These are phyloP conservation scores for Tachina grossa DNA, from an alignment of 2,888 invertebrate species.

Conservation along the genomic window DNA sequence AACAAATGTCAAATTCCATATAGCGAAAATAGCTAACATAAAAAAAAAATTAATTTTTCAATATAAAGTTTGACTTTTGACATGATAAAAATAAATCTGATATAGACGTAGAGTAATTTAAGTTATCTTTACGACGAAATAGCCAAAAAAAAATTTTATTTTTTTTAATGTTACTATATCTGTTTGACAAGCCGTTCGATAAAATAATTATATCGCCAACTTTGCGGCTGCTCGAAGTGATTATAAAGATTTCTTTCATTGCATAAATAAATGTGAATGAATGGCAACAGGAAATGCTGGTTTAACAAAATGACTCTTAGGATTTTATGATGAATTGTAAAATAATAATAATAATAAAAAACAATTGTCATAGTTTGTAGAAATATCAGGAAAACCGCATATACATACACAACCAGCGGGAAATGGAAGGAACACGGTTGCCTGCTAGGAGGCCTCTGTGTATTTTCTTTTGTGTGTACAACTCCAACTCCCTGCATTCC, in stretches of 20 bases:
- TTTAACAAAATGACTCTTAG: slow-evolving; percentile 56
- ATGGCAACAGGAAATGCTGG: slow-evolving; percentile 57
- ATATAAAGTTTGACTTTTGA: too few species aligned
- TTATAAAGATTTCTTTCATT: slow-evolving; percentile 31
- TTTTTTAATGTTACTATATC: neutral
- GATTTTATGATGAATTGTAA: slow-evolving; percentile 63
- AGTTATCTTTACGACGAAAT: too few species aligned
- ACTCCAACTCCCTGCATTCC: too few species aligned
- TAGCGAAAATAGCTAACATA: too few species aligned
- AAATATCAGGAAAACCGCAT: slow-evolving; percentile 66
- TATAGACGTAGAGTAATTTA: too few species aligned
- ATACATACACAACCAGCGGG: slow-evolving; percentile 15
- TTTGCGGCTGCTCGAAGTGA: neutral
- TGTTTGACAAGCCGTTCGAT: neutral
- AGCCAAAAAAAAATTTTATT: too few species aligned
- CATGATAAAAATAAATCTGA: too few species aligned
- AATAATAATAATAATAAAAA: slow-evolving; percentile 36
- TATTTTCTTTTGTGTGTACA: too few species aligned
- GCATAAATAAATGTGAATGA: slow-evolving; percentile 17
- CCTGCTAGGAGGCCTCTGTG: too few species aligned
- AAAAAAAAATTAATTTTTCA: too few species aligned
- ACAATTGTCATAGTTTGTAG: slow-evolving; percentile 54
- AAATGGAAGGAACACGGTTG: too few species aligned
- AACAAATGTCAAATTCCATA: too few species aligned
- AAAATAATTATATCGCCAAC: neutral